Conservation (phyloP, 2,888 invertebrate species). For the Pachycephus smyrnensis region DNA sequence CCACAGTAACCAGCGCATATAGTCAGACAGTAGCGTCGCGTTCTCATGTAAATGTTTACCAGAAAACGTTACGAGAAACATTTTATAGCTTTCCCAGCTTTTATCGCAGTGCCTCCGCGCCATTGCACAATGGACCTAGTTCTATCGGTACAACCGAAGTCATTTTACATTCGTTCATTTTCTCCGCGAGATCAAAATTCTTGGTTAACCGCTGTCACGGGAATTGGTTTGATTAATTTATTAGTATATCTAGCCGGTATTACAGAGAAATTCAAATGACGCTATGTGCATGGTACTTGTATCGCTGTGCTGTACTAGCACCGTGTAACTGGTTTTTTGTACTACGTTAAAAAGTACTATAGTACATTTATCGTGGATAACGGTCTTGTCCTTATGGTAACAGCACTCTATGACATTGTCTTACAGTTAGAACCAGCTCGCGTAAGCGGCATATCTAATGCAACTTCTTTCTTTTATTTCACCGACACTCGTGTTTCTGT, state of each 20-base stretch:
- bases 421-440: not conserved
- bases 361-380: slow-evolving; percentile 5
- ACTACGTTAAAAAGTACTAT: not conserved
- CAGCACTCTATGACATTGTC: slow-evolving; percentile 2
- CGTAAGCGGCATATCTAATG: not conserved
- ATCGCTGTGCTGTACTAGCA: not conserved
- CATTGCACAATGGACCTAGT: slow-evolving; percentile 8
- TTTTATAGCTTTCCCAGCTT: not conserved
- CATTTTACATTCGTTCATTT: not conserved
- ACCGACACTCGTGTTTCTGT: not conserved
- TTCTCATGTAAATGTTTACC: slow-evolving; percentile 1
- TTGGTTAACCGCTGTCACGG: not conserved
- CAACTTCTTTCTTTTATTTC: slow-evolving; percentile 1
- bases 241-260: not conserved
- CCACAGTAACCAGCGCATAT: not conserved
- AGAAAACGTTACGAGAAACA: slow-evolving; percentile 1
- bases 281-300: not conserved
- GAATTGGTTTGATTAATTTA: not conserved
- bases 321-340: not conserved
- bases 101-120: not conserved
- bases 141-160: not conserved
- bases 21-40: not conserved
- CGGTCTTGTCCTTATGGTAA: not conserved
- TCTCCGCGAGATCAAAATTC: not conserved
- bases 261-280: not conserved